Evolutionary conservation across 2,113 vertebrate species (phyloP), one percentile per base, ranked within the genome.

Genomic region (Coptodon bakossiorum): DNA sequence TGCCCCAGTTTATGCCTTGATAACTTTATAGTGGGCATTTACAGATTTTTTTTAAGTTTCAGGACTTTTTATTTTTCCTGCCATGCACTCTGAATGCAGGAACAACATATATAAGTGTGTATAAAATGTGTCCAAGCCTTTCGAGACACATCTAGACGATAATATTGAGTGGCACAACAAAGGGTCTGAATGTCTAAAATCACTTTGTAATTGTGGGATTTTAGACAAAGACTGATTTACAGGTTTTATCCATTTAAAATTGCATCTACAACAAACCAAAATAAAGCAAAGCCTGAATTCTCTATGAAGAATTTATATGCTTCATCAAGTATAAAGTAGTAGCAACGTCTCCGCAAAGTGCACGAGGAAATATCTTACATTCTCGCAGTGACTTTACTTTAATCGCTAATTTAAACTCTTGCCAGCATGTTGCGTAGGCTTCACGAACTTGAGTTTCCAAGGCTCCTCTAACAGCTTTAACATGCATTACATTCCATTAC

Each of bases 261-360:
- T 78, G 17, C 27, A 13, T 78, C 45, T 50, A 31, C 4, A 31
- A n/a, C 6, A 6, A 76, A 19, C 9, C 17, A 31, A 76, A 76
- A 48, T 2, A 50, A 48, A 76, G 6, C 24, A 11, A 19, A 29
- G 24, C 71, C 43, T 50, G 1, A 78, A 31, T 31, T 52, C 27
- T 78, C 52, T 78, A 7, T 78, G 9, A 52, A 50, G 24, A 5
- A 38, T 66, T 38, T 9, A 11, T 40, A 9, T 68, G 9, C 9
- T 76, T 48, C 38, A 73, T 27, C 0, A 0, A 76, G 0, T 29
- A 76, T 50, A 48, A 48, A 76, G 40, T 73, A 48, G 40, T 17
- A 76, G 24, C 14, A 29, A 11, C 1, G 10, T 31, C 17, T 52
- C 16, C 0, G 16, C 29, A 11, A 78, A 52, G 27, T 78, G 45